A percentile compares a stretch with the other conserved stretches of the same genome.
Evolutionary conservation across 92 coral and sea anemone genomes (phyloP).

Genomic region (Metridium senile): DNA sequence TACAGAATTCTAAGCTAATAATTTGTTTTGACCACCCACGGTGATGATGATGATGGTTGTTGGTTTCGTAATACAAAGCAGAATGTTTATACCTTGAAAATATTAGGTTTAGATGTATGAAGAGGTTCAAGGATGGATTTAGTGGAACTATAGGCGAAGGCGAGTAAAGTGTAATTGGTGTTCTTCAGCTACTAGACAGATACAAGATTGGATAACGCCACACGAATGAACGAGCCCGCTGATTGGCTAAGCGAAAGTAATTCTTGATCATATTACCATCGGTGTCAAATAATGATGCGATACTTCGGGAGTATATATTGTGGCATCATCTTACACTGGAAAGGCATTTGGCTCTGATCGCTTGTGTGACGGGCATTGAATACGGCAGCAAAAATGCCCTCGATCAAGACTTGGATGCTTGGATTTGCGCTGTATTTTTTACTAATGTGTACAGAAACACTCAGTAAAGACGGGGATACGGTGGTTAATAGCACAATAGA

Average conservation of each 20-base stretch:
- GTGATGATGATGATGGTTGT: not conserved
- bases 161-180: conserved; percentile 49
- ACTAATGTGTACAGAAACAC: conserved; percentile 28
- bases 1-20: not conserved
- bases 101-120: not conserved
- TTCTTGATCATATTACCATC: conserved; percentile 73
- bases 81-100: not conserved
- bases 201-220: conserved; percentile 35
- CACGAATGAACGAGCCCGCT: conserved; percentile 32
- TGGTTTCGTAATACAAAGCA: not conserved
- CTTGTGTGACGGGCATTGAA: conserved; percentile 33
- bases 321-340: conserved; percentile 75
- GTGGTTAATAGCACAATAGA: conserved; percentile 32
- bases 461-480: conserved; percentile 27
- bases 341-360: conserved; percentile 14
- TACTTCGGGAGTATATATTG: conserved; percentile 75
- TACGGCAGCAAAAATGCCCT: conserved; percentile 30
- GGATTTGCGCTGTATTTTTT: conserved; percentile 43
- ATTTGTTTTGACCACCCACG: conserved; percentile 35
- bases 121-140: conserved; percentile 30
- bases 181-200: conserved; percentile 14
- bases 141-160: conserved; percentile 3
- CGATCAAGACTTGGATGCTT: conserved; percentile 21
- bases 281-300: conserved; percentile 77
- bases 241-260: conserved; percentile 63